Percentiles rank a stretch among this genome's conserved stretches.
Evolutionary conservation across 2,888 invertebrate species (phyloP).

Genomic region (Leucoma salicis): DNA sequence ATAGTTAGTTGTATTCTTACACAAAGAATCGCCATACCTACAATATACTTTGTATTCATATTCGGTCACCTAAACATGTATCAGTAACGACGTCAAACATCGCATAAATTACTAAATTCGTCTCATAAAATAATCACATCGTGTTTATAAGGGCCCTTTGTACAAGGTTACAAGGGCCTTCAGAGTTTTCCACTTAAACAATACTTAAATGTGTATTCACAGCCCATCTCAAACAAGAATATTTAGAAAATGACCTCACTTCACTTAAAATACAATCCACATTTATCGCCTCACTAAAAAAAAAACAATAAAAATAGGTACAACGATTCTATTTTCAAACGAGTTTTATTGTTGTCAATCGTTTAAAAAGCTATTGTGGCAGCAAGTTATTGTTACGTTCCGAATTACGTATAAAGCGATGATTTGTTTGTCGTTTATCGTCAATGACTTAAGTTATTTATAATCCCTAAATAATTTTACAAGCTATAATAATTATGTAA

Average conservation of each 20-base stretch:
- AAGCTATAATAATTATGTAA: too few relatives aligned
- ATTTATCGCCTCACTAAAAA: slow-evolving; percentile 8
- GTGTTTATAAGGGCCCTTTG: not conserved
- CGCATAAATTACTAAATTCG: not conserved
- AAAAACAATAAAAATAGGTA: slow-evolving; percentile 1
- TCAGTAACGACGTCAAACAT: too few relatives aligned
- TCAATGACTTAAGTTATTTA: too few relatives aligned
- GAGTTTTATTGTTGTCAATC: not conserved
- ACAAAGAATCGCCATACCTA: too few relatives aligned
- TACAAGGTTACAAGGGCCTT: not conserved
- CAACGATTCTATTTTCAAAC: not conserved
- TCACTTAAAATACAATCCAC: slow-evolving; percentile 2
- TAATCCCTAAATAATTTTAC: too few relatives aligned
- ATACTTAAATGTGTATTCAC: not conserved
- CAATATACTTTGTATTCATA: too few relatives aligned
- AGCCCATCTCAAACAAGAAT: not conserved
- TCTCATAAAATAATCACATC: not conserved
- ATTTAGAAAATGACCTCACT: slow-evolving; percentile 6
- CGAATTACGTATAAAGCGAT: not conserved
- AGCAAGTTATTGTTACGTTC: not conserved
- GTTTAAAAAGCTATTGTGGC: not conserved
- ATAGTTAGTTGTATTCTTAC: too few relatives aligned
- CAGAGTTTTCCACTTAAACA: not conserved
- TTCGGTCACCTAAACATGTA: too few relatives aligned
- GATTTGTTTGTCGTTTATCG: not conserved